These are phyloP conservation scores for Sebastes diaconus DNA, from an alignment of 2,797 vertebrate genomes.

Conservation along the genomic window DNA sequence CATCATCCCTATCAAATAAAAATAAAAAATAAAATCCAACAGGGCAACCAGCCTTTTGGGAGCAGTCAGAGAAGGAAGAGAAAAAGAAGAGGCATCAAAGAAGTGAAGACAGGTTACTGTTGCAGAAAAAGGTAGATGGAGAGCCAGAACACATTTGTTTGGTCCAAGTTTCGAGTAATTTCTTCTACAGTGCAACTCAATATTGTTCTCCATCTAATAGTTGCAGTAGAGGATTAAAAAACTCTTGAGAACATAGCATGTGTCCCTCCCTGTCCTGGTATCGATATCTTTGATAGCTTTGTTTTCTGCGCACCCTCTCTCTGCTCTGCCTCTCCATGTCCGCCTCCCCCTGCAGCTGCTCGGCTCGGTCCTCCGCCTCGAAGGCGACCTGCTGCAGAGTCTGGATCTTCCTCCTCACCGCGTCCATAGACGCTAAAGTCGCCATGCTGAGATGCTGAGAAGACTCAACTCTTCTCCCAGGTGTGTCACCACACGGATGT, in stretches of 20 bases:
- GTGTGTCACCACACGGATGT: not conserved
- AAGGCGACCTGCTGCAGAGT: constrained; percentile 85
- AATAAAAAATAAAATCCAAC: not conserved
- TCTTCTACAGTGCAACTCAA: no score
- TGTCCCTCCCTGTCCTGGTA: fast-evolving
- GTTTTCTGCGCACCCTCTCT: constrained; percentile 58
- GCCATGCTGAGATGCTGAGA: constrained; percentile 68
- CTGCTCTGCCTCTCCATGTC: constrained; percentile 83
- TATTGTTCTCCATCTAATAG: fast-evolving
- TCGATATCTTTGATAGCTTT: no score
- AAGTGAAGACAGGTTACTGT: not conserved
- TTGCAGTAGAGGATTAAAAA: no score
- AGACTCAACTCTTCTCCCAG: not conserved
- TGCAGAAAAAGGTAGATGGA: fast-evolving
- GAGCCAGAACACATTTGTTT: no score
- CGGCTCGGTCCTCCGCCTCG: constrained; percentile 86
- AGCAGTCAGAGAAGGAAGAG: not conserved
- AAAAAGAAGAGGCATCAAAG: not conserved
- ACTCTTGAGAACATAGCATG: no score
- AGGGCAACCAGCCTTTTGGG: not conserved
- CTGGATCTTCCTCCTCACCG: constrained; percentile 89
- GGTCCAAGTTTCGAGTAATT: fast-evolving
- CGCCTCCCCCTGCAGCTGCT: constrained; percentile 81
- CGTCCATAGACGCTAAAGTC: constrained; percentile 80
- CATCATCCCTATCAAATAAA: no score